phyloP scores from a whole-genome alignment of 1,140 invertebrate species.

The Drosophila tristis region DNA sequence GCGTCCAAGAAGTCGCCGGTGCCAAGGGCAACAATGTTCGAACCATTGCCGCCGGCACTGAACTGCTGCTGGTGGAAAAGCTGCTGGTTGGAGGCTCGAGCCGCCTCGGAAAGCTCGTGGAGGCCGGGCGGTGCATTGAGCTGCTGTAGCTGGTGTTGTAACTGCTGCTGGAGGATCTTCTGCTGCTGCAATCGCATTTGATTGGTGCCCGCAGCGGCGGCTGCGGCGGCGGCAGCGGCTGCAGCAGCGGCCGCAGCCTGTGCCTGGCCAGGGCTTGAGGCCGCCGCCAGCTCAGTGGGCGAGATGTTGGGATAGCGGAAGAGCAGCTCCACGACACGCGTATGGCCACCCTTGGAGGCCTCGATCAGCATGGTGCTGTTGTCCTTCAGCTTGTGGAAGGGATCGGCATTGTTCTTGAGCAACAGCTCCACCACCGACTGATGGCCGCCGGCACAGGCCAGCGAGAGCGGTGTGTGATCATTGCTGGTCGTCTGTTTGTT shows the following conservation, averaged over 20 bases:
- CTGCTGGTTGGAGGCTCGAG: slow-evolving; percentile 84
- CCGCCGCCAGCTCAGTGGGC: slow-evolving; percentile 75
- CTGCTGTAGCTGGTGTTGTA: slow-evolving; percentile 84
- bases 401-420: slow-evolving; percentile 95
- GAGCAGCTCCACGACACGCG: slow-evolving; percentile 96
- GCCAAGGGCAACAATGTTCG: slow-evolving; percentile 65
- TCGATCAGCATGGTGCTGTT: slow-evolving; percentile 99
- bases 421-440: slow-evolving; percentile 95
- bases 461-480: slow-evolving; percentile 98
- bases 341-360: slow-evolving; percentile 98
- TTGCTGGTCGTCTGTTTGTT: slow-evolving; percentile 98
- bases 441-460: slow-evolving; percentile 98
- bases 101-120: slow-evolving; percentile 86
- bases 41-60: slow-evolving; percentile 41
- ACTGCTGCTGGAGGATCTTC: slow-evolving; percentile 84
- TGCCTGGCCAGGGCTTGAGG: slow-evolving; percentile 56
- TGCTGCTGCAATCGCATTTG: slow-evolving; percentile 78
- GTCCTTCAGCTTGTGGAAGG: slow-evolving; percentile 98
- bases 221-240: slow-evolving; percentile 29
- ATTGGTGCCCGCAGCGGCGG: slow-evolving; percentile 50
- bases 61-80: slow-evolving; percentile 79
- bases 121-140: slow-evolving; percentile 84
- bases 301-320: slow-evolving; percentile 94
- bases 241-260: slow-evolving; percentile 71
- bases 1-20: slow-evolving; percentile 69